phyloP scores from a whole-genome alignment of 2,797 vertebrate genomes.

The Sebastiscus tertius region DNA sequence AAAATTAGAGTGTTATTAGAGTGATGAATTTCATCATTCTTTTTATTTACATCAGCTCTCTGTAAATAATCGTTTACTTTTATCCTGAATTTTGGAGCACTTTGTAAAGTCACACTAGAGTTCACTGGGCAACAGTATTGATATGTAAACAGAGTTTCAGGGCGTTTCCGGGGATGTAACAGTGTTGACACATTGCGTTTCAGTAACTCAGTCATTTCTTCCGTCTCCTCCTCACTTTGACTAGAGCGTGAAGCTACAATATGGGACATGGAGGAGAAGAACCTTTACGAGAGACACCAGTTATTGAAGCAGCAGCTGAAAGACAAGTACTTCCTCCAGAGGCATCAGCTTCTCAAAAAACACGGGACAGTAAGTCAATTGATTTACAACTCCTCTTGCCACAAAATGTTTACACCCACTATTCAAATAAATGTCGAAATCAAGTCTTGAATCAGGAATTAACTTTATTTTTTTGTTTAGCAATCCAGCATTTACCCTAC shows the following conservation, averaged over 20 bases:
- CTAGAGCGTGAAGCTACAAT: slow-evolving; percentile 89
- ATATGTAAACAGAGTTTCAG: no score
- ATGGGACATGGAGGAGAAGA: slow-evolving; percentile 95
- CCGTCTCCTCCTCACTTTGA: background rate
- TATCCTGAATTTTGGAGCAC: background rate
- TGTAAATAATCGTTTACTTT: background rate
- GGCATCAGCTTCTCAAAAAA: slow-evolving; percentile 94
- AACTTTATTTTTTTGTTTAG: no score
- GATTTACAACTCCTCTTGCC: background rate
- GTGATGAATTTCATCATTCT: background rate
- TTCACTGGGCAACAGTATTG: no score
- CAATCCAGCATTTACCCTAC: no score
- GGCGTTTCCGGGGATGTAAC: background rate
- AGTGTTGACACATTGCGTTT: background rate
- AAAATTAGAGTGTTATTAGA: background rate
- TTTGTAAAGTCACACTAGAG: background rate
- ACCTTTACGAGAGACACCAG: slow-evolving; percentile 93
- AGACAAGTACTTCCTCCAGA: slow-evolving; percentile 96
- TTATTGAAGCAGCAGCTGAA: slow-evolving; percentile 96
- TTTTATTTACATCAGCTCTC: background rate
- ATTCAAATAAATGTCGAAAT: background rate
- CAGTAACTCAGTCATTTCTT: background rate
- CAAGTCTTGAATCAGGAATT: background rate
- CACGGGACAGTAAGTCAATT: slow-evolving; percentile 90
- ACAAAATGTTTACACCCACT: background rate